Evolutionary conservation across 2,888 invertebrate genomes (phyloP).

Genomic region (Aphelenchoides bicaudatus): DNA sequence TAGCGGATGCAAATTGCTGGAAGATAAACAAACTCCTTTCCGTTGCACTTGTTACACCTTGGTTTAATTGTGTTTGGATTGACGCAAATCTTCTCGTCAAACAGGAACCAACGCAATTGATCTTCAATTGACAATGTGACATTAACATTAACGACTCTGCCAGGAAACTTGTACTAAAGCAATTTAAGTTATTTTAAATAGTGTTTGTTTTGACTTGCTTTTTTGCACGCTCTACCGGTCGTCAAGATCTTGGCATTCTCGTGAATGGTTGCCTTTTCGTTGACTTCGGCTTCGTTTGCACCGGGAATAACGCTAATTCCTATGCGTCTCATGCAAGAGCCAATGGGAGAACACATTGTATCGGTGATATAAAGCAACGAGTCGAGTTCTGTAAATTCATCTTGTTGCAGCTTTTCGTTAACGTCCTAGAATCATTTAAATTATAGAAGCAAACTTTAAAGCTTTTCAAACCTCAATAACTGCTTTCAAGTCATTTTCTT

Average conservation of each 20-base stretch:
- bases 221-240: neutral
- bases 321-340: neutral
- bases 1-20: no score
- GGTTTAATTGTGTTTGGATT: neutral
- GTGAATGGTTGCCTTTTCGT: neutral
- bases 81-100: neutral
- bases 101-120: neutral
- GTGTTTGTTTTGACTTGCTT: neutral
- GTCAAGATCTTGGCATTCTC: neutral
- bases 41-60: slow-evolving; percentile 5
- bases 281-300: neutral
- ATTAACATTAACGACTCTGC: neutral
- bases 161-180: neutral
- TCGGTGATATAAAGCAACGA: neutral
- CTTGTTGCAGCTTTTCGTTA: neutral
- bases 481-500: neutral
- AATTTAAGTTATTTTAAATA: neutral
- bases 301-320: neutral
- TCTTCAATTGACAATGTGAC: neutral
- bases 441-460: neutral
- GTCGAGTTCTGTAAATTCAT: neutral
- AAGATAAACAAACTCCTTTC: neutral
- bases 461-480: neutral
- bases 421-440: neutral
- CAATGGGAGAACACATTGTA: neutral